A percentile compares a stretch with the other conserved stretches of the same genome.
Evolutionary conservation across 2,888 invertebrate genomes (phyloP).

Genomic region (Stegophylla sp.): DNA sequence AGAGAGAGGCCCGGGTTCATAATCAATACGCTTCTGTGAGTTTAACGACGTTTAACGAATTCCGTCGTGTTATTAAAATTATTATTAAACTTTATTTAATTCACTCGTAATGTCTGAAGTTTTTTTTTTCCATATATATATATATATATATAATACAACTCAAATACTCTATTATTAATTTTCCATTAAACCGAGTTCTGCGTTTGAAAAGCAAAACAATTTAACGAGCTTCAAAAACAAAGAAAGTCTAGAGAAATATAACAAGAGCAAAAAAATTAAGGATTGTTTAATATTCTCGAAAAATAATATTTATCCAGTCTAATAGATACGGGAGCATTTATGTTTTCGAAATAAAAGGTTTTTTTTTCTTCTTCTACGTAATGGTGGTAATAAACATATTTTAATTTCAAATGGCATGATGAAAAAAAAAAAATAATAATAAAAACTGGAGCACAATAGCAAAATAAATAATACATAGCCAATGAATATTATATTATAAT

Average conservation of each 20-base stretch:
- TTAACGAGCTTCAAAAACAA: not conserved
- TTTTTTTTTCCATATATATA: not conserved
- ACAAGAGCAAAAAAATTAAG: no score
- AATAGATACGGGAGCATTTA: no score
- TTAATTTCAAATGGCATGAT: not conserved
- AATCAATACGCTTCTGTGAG: not conserved
- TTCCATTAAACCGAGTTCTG: not conserved
- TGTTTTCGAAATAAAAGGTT: no score
- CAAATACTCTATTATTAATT: not conserved
- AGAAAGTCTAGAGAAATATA: not conserved
- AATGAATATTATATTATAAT: no score
- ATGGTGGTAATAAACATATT: not conserved
- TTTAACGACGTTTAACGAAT: not conserved
- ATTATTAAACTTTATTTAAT: constrained; percentile 10
- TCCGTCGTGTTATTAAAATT: not conserved
- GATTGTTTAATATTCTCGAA: not conserved
- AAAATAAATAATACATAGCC: no score
- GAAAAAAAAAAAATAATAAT: not conserved
- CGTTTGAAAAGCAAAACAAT: not conserved
- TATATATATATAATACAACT: not conserved
- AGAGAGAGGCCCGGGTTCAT: not conserved
- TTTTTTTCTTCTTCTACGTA: no score
- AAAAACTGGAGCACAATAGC: no score
- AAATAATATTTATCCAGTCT: no score
- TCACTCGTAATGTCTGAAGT: not conserved